Percentiles rank a stretch among this genome's conserved stretches.
phyloP scores from a whole-genome alignment of 1,140 invertebrate genomes.

The Anastatus disparis region DNA sequence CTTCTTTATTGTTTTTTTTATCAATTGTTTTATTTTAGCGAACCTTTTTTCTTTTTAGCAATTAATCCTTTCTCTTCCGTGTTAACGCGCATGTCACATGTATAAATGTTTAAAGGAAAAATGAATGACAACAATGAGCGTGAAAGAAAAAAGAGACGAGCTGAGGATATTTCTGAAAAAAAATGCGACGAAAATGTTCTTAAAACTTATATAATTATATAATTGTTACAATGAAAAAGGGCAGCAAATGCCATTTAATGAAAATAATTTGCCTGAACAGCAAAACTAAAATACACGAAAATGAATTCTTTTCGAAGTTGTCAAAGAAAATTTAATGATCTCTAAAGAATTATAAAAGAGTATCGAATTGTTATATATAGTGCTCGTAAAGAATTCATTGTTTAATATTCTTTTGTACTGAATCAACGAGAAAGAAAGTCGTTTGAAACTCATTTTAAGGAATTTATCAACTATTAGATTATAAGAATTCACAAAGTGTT shows the following conservation, averaged over 20 bases:
- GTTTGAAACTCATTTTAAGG: too few species aligned
- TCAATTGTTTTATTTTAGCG: conserved; percentile 4
- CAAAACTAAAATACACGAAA: background rate
- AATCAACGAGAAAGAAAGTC: too few species aligned
- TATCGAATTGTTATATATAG: too few species aligned
- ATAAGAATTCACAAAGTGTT: background rate
- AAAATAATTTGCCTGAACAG: background rate
- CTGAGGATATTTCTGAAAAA: background rate
- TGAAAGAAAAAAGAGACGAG: background rate
- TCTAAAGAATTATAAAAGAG: too few species aligned
- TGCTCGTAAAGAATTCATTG: conserved; percentile 2
- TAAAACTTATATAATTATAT: conserved; percentile 1
- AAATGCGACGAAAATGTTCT: background rate
- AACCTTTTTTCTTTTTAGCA: too few species aligned
- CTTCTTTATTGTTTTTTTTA: conserved; percentile 6
- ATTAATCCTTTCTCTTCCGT: conserved; percentile 30
- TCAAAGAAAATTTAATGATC: background rate
- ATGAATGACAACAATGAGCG: conserved; percentile 7
- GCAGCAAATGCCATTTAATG: background rate
- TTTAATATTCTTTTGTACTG: background rate
- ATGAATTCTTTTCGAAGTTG: background rate
- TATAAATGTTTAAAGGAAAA: conserved; percentile 16
- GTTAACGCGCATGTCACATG: conserved; percentile 11
- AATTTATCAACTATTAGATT: too few species aligned
- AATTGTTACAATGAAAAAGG: background rate